phyloP scores from a whole-genome alignment of 2,113 vertebrate species.

The Alethe diademata region DNA sequence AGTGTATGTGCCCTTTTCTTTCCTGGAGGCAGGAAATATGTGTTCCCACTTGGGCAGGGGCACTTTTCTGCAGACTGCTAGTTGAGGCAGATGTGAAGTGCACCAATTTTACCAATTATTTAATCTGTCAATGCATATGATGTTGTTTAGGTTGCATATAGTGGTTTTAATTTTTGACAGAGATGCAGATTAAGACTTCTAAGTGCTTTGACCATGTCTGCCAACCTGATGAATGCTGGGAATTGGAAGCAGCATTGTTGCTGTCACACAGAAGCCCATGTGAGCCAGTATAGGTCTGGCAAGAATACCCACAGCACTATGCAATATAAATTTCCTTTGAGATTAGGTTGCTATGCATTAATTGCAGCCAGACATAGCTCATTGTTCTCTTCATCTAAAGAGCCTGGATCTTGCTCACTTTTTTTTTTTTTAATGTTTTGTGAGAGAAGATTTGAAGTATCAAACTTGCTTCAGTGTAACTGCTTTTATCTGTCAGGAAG shows the following conservation, averaged over 20 bases:
- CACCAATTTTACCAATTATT: not conserved
- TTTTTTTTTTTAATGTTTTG: not conserved
- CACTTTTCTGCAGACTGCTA: not conserved
- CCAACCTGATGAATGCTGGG: not conserved
- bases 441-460: not conserved
- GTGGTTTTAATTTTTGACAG: not conserved
- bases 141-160: not conserved
- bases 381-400: not conserved
- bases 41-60: not conserved
- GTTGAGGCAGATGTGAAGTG: not conserved
- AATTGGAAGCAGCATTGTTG: not conserved
- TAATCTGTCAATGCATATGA: not conserved
- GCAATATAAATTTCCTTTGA: not conserved
- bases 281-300: not conserved
- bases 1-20: rapidly evolving
- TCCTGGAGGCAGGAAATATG: not conserved
- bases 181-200: not conserved
- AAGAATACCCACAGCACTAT: not conserved
- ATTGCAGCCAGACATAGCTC: not conserved
- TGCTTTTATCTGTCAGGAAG: not conserved
- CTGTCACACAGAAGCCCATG: not conserved
- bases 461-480: not conserved
- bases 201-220: not conserved
- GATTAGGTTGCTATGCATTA: not conserved
- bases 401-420: not conserved